phyloP scores from a whole-genome alignment of 2,797 vertebrate genomes.

The Chaetophractus vellerosus region DNA sequence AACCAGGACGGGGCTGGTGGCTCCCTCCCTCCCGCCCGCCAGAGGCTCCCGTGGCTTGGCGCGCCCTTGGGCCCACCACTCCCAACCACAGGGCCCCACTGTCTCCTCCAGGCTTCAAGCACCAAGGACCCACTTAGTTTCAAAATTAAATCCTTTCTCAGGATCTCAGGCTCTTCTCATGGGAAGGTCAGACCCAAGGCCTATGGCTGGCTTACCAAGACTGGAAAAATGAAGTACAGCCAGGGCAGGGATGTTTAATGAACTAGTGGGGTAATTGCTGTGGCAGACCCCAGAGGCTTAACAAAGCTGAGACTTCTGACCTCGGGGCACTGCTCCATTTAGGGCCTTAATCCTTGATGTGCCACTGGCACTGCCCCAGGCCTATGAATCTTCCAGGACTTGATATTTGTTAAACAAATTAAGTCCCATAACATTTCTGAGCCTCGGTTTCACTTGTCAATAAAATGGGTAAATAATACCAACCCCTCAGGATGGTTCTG shows the following conservation, averaged over 20 bases:
- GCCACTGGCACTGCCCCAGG: neutral
- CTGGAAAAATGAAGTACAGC: too few species aligned
- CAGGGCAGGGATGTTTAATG: neutral
- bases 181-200: neutral
- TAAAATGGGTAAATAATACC: conserved; percentile 23
- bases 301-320: conserved; percentile 24
- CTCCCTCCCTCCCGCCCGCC: neutral
- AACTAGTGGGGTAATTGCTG: neutral
- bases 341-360: neutral
- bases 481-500: neutral
- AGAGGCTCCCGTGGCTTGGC: neutral
- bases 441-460: conserved; percentile 15
- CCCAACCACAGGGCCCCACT: neutral
- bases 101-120: neutral
- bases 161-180: neutral
- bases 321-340: neutral
- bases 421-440: neutral
- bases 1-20: neutral
- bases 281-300: neutral
- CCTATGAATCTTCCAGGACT: neutral
- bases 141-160: neutral
- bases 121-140: neutral
- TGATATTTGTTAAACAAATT: conserved; percentile 23
- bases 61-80: neutral
- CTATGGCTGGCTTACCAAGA: neutral